Evolutionary conservation across 2,888 invertebrate species (phyloP), one percentile per base, ranked within the genome.

Genomic region (Ectemnius lituratus): DNA sequence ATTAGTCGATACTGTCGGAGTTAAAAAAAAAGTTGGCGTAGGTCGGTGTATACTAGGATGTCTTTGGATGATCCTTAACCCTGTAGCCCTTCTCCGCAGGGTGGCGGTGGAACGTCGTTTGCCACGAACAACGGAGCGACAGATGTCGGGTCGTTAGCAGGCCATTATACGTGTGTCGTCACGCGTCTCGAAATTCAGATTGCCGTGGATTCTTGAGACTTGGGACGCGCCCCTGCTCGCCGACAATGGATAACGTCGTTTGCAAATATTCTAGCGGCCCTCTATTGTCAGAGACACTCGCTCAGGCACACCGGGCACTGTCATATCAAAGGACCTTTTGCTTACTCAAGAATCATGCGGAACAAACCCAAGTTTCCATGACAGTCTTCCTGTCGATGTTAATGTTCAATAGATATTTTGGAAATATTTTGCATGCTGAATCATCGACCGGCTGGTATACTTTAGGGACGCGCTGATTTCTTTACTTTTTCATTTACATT

Each of bases 121-220:
- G 73, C 67, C 64, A 71, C 67, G 59, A 69, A 70, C 68, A 74
- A 75, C 78, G 63, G 72, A 61, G 63, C 77, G 75, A 79, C 84
- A 78, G 75, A 79, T 82, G 76, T 80, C 69, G 66, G 69, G 69
- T 87, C 86, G 84, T 87, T 87, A 86, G 84, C 78, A 68, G 70
- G 67, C 83, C 81, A 87, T 88, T 88, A 85, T 87, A 73, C 76
- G 72, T 71, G 80, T 83, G 86, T 88, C 87, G 87, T 88, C 87
- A 84, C 85, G 86, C 83, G 68, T 83, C 70, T 83, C 70, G 65
- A 74, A 78, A 77, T 83, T 82, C 73, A 75, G 76, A 84, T 86
- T 87, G 83, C 78, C 76, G 79, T 75, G 80, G 77, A 78, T 86
- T 70, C 63, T 59, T 27, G 45, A 61, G 52, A 64, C 61, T 68